phyloP scores from a whole-genome alignment of 2,888 invertebrate species.

The Yponomeuta cagnagella region DNA sequence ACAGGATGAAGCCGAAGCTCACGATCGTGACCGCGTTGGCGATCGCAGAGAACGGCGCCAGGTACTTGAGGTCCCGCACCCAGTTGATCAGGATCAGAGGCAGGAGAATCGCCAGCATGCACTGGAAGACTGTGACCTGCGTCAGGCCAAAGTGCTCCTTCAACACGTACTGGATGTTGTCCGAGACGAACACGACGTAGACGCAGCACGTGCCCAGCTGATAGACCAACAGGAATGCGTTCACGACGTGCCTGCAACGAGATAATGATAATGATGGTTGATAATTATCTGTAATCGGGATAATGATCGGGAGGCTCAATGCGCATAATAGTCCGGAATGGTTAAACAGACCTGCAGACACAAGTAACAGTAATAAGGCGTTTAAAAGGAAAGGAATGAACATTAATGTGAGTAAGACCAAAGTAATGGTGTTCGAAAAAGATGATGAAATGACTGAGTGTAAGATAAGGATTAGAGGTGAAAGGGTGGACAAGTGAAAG shows the following conservation, averaged over 20 bases:
- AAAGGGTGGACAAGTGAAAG: too few species aligned
- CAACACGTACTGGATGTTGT: constrained; percentile 84
- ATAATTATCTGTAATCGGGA: not conserved
- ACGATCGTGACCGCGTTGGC: constrained; percentile 90
- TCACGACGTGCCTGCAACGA: constrained; percentile 79
- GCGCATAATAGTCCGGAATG: too few species aligned
- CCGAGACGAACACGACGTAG: constrained; percentile 94
- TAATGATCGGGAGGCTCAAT: too few species aligned
- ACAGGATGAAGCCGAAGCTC: constrained; percentile 90
- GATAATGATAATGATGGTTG: not conserved
- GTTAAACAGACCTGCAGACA: too few species aligned
- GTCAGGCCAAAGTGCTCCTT: constrained; percentile 66
- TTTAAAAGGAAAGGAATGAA: too few species aligned
- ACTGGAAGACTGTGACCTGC: constrained; percentile 73
- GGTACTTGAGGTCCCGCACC: constrained; percentile 87
- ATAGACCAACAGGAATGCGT: constrained; percentile 86
- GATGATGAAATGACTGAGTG: too few species aligned
- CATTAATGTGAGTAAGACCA: too few species aligned
- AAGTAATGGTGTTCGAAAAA: too few species aligned
- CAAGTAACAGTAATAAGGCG: too few species aligned
- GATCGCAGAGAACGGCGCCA: constrained; percentile 92
- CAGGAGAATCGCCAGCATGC: constrained; percentile 83
- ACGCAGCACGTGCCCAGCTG: constrained; percentile 98
- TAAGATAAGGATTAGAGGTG: too few species aligned
- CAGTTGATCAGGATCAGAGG: constrained; percentile 88